Evolutionary conservation across 2,888 invertebrate species (phyloP).

Genomic region (Cryptus viduatorius): DNA sequence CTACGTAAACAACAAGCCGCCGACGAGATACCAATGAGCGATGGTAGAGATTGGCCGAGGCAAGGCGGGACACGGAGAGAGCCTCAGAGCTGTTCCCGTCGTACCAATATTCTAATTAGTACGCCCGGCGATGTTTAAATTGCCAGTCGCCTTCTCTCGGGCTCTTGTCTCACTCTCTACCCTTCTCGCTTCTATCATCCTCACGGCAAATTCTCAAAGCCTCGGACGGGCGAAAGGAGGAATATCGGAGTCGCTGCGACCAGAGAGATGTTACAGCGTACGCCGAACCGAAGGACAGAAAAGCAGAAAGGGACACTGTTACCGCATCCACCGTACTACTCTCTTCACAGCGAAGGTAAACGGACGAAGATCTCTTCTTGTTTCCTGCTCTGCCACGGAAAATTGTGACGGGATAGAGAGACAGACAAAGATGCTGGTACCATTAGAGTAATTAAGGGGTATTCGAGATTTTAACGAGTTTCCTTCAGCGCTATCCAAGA

Average conservation of each 20-base stretch:
- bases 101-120: slow-evolving; percentile 64
- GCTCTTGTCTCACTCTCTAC: slow-evolving; percentile 1
- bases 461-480: slow-evolving; percentile 68
- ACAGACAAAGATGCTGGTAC: slow-evolving; percentile 74
- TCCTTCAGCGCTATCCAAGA: slow-evolving; percentile 35
- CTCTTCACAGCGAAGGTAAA: background rate
- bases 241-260: slow-evolving; percentile 8
- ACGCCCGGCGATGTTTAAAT: slow-evolving; percentile 58
- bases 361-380: slow-evolving; percentile 14
- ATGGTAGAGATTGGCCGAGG: slow-evolving; percentile 43
- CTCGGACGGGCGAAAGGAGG: background rate
- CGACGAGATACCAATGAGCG: slow-evolving; percentile 33
- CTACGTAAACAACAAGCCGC: slow-evolving; percentile 50
- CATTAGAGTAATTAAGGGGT: slow-evolving; percentile 79
- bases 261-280: background rate
- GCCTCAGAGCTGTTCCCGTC: slow-evolving; percentile 23
- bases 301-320: slow-evolving; percentile 1
- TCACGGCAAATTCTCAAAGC: slow-evolving; percentile 14
- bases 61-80: slow-evolving; percentile 8
- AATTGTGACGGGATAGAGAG: slow-evolving; percentile 46
- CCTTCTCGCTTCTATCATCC: background rate
- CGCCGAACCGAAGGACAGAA: slow-evolving; percentile 2
- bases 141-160: slow-evolving; percentile 44
- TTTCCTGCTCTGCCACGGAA: background rate
- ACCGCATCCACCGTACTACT: background rate